phyloP scores from a whole-genome alignment of 2,888 invertebrate species.

The Hedya salicella region DNA sequence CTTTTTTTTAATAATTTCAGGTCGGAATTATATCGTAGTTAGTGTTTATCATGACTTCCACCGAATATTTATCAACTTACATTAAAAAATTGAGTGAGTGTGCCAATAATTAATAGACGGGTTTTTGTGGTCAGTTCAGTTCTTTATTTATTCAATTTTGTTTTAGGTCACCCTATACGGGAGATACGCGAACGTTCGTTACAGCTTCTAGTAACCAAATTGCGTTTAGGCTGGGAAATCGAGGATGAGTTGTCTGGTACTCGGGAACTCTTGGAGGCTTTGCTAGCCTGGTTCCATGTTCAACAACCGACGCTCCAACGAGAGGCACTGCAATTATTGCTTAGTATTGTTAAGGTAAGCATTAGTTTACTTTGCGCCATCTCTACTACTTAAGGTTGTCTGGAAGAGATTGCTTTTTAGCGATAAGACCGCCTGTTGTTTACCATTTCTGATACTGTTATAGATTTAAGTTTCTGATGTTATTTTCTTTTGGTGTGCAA shows the following conservation, averaged over 20 bases:
- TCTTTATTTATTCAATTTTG: constrained; percentile 40
- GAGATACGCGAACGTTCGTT: constrained; percentile 86
- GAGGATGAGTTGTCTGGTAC: constrained; percentile 86
- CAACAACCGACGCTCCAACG: constrained; percentile 81
- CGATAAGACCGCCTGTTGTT: no score
- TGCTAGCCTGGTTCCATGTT: constrained; percentile 87
- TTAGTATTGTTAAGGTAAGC: constrained; percentile 83
- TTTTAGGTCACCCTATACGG: constrained; percentile 82
- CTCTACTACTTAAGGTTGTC: no score
- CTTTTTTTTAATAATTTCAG: constrained; percentile 16
- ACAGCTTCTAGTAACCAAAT: constrained; percentile 83
- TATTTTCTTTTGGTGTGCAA: no score
- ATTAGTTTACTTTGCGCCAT: background rate
- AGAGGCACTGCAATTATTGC: constrained; percentile 84
- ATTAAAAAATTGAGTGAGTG: constrained; percentile 71
- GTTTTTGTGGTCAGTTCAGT: background rate
- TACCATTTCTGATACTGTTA: no score
- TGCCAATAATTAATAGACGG: background rate
- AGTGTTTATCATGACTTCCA: constrained; percentile 53
- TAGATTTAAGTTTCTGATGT: no score
- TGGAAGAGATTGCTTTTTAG: no score
- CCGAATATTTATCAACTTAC: constrained; percentile 57
- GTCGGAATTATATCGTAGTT: constrained; percentile 38
- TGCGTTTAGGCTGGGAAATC: constrained; percentile 86
- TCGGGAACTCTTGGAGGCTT: constrained; percentile 84